Conservation (phyloP, 64 coral and sea anemone species). For the Stylophora pistillata region DNA sequence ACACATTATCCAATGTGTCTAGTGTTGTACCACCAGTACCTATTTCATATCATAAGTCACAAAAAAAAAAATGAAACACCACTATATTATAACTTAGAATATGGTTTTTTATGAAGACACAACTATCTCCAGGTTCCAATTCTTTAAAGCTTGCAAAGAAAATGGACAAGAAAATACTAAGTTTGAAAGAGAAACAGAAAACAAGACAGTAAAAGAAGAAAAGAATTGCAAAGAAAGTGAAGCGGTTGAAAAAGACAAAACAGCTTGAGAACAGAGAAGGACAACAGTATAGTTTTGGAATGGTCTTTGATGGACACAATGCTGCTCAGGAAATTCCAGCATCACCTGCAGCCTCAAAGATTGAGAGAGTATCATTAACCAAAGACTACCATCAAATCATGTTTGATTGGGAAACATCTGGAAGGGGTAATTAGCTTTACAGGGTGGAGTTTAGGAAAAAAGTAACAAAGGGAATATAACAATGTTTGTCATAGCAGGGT, state of each 20-base stretch:
- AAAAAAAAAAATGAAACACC: too few species aligned
- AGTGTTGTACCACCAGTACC: too few species aligned
- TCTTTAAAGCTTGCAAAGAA: slow-evolving; percentile 1
- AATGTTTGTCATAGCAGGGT: too few species aligned
- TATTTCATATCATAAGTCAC: too few species aligned
- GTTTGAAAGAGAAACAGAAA: background rate
- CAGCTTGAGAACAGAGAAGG: background rate
- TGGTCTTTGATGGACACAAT: background rate
- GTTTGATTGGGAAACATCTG: slow-evolving; percentile 1
- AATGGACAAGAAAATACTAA: background rate
- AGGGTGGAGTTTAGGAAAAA: too few species aligned
- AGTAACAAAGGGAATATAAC: background rate
- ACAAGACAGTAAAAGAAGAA: background rate
- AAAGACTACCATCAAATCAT: background rate
- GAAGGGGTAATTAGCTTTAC: background rate
- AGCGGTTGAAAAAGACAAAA: background rate
- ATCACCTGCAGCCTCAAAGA: background rate
- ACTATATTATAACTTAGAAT: background rate
- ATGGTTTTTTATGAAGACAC: background rate
- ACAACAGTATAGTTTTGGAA: background rate
- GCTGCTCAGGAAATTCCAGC: background rate
- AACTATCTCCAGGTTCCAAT: slow-evolving; percentile 9
- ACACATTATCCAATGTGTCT: too few species aligned
- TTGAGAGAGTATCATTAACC: background rate
- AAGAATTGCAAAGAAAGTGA: background rate